Conservation (phyloP, 2,113 vertebrate genomes). For the Mohoua ochrocephala region DNA sequence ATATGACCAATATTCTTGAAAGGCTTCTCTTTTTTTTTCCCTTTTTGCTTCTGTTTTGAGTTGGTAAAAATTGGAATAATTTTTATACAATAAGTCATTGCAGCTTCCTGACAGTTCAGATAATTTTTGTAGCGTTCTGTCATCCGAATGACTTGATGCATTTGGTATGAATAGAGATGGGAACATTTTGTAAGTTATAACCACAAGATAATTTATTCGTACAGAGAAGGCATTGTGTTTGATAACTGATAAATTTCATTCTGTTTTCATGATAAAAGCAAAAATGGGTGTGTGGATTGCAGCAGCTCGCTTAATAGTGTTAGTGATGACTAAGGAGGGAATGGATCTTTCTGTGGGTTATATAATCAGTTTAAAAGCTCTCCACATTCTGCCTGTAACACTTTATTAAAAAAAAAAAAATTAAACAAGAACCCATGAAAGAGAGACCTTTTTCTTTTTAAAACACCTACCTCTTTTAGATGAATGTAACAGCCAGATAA, state of each 20-base stretch:
- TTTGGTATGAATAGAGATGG: constrained; percentile 58
- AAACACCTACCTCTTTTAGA: neutral
- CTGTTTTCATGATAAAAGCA: constrained; percentile 49
- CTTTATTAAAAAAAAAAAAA: neutral
- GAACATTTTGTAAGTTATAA: constrained; percentile 66
- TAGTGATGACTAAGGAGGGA: constrained; percentile 63
- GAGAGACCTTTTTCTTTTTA: neutral
- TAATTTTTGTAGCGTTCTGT: constrained; percentile 52
- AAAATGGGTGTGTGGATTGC: constrained; percentile 28
- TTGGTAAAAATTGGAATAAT: constrained; percentile 25
- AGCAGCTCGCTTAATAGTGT: constrained; percentile 48
- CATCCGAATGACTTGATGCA: constrained; percentile 52
- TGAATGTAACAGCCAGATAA: constrained; percentile 4
- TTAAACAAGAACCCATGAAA: neutral
- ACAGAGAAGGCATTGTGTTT: constrained; percentile 52
- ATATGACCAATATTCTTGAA: constrained; percentile 13
- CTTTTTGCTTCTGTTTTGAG: constrained; percentile 15
- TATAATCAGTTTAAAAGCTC: constrained; percentile 53
- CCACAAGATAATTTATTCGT: constrained; percentile 65
- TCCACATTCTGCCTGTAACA: constrained; percentile 24
- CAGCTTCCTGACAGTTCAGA: constrained; percentile 54
- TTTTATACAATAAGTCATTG: constrained; percentile 28
- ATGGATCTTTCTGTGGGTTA: constrained; percentile 53
- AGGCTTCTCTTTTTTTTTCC: neutral
- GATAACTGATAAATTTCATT: constrained; percentile 59